Conservation (phyloP, 2,113 vertebrate genomes). For the Myotis davidii region DNA sequence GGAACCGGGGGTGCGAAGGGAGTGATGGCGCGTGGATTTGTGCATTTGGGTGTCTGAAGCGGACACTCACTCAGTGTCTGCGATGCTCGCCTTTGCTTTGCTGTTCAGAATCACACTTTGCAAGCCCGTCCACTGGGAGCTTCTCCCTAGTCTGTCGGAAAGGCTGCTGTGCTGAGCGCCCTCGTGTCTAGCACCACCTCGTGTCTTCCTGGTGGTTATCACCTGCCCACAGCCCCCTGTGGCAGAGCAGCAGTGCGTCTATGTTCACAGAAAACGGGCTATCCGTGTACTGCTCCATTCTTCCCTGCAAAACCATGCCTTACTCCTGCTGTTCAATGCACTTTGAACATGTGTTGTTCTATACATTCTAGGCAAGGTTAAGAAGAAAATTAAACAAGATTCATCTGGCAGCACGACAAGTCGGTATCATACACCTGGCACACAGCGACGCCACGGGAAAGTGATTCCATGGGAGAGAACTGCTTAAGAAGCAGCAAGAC, state of each 20-base stretch:
- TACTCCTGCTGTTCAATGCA: constrained; percentile 24
- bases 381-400: constrained; percentile 67
- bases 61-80: not conserved
- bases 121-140: not conserved
- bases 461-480: constrained; percentile 28
- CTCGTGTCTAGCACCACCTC: constrained; percentile 21
- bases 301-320: not conserved
- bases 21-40: not conserved
- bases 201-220: constrained; percentile 15
- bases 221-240: constrained; percentile 19
- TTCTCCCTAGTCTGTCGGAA: not conserved
- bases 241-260: constrained; percentile 16
- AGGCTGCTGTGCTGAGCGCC: not conserved
- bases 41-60: not conserved
- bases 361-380: constrained; percentile 54
- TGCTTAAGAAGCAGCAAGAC: constrained; percentile 47
- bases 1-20: not conserved
- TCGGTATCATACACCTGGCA: constrained; percentile 32
- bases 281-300: not conserved
- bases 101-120: not conserved
- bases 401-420: constrained; percentile 1
- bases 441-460: not conserved
- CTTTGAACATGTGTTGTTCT: constrained; percentile 45
- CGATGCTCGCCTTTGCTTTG: not conserved
- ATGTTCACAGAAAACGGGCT: constrained; percentile 45